A percentile compares a stretch with the other conserved stretches of the same genome.
Conservation (phyloP, 2,888 invertebrate genomes). For the Megalurothrips usitatus region DNA sequence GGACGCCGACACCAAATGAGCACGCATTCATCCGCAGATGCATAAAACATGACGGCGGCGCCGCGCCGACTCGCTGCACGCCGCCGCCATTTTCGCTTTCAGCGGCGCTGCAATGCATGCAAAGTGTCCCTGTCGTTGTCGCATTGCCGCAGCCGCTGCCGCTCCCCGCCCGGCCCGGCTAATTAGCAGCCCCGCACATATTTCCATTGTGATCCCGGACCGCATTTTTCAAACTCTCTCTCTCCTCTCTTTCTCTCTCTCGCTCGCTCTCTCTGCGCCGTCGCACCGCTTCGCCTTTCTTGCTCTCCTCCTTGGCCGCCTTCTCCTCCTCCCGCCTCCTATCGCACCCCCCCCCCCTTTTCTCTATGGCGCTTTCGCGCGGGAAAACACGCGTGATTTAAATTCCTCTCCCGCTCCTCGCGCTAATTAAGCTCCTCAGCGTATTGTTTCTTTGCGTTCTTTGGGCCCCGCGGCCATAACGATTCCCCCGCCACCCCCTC, state of each 20-base stretch:
- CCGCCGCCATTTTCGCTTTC: neutral
- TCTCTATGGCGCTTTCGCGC: neutral
- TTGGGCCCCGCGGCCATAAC: too few relatives aligned
- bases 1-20: too few relatives aligned
- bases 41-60: neutral
- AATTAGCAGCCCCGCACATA: neutral
- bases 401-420: neutral
- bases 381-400: neutral
- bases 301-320: neutral
- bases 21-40: too few relatives aligned
- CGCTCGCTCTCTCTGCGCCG: too few relatives aligned
- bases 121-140: neutral
- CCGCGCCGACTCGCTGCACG: neutral
- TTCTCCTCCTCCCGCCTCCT: neutral
- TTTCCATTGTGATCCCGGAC: too few relatives aligned
- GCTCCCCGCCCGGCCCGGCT: too few relatives aligned
- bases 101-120: constrained; percentile 1
- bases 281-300: too few relatives aligned
- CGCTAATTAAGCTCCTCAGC: neutral
- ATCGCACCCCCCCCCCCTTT: neutral
- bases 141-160: neutral
- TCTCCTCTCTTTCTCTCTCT: too few relatives aligned
- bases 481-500: too few relatives aligned
- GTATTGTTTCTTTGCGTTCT: neutral
- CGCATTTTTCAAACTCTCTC: too few relatives aligned